Evolutionary conservation across 92 coral and sea anemone genomes (phyloP), one percentile per base, ranked within the genome.

Genomic region (Blastomussa wellsi): DNA sequence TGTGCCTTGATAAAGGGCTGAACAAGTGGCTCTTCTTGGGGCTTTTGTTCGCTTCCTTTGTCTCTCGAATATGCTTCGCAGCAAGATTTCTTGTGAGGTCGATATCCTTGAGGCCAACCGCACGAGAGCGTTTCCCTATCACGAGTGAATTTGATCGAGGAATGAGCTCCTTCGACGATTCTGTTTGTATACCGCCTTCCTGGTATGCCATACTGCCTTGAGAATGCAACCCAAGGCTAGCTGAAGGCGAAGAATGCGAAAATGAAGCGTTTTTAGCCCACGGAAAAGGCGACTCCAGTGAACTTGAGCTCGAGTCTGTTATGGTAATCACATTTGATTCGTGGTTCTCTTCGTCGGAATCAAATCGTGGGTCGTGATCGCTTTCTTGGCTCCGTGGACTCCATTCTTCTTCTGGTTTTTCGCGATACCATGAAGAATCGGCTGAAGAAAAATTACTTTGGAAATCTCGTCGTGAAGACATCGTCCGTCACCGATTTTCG

Each of bases 91-190:
- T 86, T 1, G 86, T 86, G 77, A 94, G 77, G 72, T 94, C 94
- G 26, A 94, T 77, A 65, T 94, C 95, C 64, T 94, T 94, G 4
- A 92, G 81, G 8, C 98, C 98, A 66, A 90, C n/a, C 2, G 92
- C 78, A 24, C 88, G 77, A 65, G 86, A 42, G 4, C 92, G 98
- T 64, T 93, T 82, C 7, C 98, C 98, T 26, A 94, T 84, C 53
- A 84, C 89, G 48, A 94, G 89, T 0, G 93, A 94, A 26, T 49
- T 71, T 14, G 95, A 86, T 65, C 81, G 49, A 2, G 48, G 64
- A 70, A 70, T 29, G 68, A 20, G 26, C 19, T 57, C 59, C 24
- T 33, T 33, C 47, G 42, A 19, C 48, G 44, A 70, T 41, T 84
- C 24, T 60, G 75, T 52, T 37, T 14, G 4, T 49, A 36, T 14